A percentile compares a stretch with the other conserved stretches of the same genome.
Conservation (phyloP, 2,888 invertebrate species). For the Conops quadrifasciatus region DNA sequence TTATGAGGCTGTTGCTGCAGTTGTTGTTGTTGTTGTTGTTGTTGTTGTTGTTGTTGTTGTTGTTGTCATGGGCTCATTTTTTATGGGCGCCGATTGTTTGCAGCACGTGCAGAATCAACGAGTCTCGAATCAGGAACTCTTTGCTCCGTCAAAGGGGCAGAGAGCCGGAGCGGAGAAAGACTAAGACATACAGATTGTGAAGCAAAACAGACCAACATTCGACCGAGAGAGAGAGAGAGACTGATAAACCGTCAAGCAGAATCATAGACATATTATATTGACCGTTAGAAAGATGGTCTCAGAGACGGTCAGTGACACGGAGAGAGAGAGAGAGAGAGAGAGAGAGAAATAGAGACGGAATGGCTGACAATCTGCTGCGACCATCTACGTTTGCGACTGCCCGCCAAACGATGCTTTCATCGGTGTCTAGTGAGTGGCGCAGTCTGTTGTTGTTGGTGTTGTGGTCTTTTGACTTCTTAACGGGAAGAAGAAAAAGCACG, state of each 20-base stretch:
- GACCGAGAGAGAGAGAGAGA: background rate
- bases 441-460: background rate
- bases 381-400: background rate
- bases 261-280: no score
- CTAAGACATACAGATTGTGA: constrained; percentile 1
- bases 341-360: constrained; percentile 1
- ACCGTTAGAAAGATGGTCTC: no score
- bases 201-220: background rate
- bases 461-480: constrained; percentile 31
- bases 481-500: constrained; percentile 26
- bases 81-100: constrained; percentile 21
- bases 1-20: no score
- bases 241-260: background rate
- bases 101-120: constrained; percentile 31
- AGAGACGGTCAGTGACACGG: background rate
- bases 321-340: background rate
- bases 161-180: no score
- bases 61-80: constrained; percentile 28
- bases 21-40: constrained; percentile 10
- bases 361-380: background rate
- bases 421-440: background rate
- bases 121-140: no score
- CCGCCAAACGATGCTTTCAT: background rate
- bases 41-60: constrained; percentile 13
- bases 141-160: no score